These are phyloP conservation scores for Danio aesculapii DNA, from an alignment of 2,797 vertebrate species.

Conservation along the genomic window DNA sequence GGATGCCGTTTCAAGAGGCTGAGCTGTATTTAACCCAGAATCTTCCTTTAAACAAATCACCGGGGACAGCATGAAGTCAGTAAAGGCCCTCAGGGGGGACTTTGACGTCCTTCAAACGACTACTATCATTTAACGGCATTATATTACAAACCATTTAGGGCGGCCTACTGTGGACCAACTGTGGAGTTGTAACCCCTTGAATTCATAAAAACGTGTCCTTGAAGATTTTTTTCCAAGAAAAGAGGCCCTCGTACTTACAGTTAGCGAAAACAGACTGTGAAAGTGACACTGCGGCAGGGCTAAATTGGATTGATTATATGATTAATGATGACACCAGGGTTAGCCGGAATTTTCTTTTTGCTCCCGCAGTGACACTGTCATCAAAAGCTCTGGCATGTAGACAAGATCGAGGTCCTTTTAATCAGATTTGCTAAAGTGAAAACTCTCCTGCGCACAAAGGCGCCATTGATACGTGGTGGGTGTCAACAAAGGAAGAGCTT, in stretches of 20 bases:
- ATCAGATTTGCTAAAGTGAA: constrained; percentile 66
- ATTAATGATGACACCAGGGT: constrained; percentile 57
- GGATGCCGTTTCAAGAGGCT: not conserved
- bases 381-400: constrained; percentile 62
- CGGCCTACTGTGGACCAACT: constrained; percentile 39
- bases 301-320: constrained; percentile 64
- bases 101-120: constrained; percentile 44
- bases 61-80: constrained; percentile 49
- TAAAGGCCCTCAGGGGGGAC: constrained; percentile 35
- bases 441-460: constrained; percentile 63
- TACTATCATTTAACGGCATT: constrained; percentile 39
- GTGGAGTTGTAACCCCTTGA: constrained; percentile 34
- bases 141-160: constrained; percentile 32
- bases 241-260: constrained; percentile 47
- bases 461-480: constrained; percentile 61
- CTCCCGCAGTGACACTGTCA: constrained; percentile 57
- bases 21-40: constrained; percentile 7
- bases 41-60: constrained; percentile 47
- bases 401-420: constrained; percentile 62
- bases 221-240: constrained; percentile 29
- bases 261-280: constrained; percentile 66
- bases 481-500: constrained; percentile 65
- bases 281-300: constrained; percentile 57
- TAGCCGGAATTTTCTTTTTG: constrained; percentile 61
- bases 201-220: constrained; percentile 37